These are phyloP conservation scores for Zaprionus bogoriensis DNA, from an alignment of 2,888 invertebrate species.

Conservation along the genomic window DNA sequence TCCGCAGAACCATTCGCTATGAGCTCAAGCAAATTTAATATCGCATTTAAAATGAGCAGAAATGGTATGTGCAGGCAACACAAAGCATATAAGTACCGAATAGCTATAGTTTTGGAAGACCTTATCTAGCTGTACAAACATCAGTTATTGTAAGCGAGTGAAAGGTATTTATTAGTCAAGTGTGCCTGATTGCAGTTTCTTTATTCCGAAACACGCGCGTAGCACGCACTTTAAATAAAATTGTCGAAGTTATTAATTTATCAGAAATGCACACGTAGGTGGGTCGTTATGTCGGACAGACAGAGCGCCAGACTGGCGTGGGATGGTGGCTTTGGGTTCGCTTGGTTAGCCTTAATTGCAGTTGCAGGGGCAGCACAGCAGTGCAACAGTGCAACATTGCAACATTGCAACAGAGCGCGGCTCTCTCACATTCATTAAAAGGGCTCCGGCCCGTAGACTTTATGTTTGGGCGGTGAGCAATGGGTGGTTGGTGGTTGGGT, in stretches of 20 bases:
- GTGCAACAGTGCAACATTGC: constrained; percentile 18
- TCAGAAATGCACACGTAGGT: constrained; percentile 36
- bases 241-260: constrained; percentile 71
- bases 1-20: too few species aligned
- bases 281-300: constrained; percentile 8
- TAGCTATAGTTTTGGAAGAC: too few species aligned
- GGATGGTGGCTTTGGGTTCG: constrained; percentile 44
- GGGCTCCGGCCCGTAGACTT: constrained; percentile 42
- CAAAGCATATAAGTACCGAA: too few species aligned
- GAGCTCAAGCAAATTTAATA: too few species aligned
- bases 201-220: constrained; percentile 28
- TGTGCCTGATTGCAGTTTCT: not conserved
- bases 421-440: constrained; percentile 73
- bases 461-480: constrained; percentile 17
- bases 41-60: too few species aligned
- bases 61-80: too few species aligned
- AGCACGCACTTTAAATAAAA: constrained; percentile 55
- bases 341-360: constrained; percentile 74
- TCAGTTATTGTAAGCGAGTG: too few species aligned
- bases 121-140: too few species aligned
- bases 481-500: not conserved
- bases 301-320: constrained; percentile 11
- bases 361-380: constrained; percentile 20
- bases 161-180: too few species aligned
- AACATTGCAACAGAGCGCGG: constrained; percentile 41